Conservation (phyloP, 2,888 invertebrate species). For the Hirtodrosophila cameraria region DNA sequence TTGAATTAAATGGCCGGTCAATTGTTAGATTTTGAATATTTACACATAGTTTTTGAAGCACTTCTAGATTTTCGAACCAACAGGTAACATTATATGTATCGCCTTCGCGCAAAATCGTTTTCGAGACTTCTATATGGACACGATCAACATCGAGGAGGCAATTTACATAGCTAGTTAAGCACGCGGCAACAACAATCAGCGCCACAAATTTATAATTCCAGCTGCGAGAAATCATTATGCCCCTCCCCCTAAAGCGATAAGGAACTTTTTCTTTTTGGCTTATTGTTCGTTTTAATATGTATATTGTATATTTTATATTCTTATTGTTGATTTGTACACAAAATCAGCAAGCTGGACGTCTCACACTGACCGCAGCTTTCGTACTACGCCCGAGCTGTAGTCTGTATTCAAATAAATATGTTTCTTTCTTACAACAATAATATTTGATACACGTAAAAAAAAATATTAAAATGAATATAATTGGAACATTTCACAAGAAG, state of each 20-base stretch:
- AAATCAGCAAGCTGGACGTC: neutral
- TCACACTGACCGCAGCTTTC: neutral
- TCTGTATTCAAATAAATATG: neutral
- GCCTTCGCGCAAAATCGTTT: neutral
- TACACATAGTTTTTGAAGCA: neutral
- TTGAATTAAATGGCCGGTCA: too few relatives aligned
- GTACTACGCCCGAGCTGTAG: constrained; percentile 3
- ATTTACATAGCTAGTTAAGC: too few relatives aligned
- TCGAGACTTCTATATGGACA: neutral
- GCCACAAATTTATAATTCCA: too few relatives aligned
- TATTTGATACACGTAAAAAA: too few relatives aligned
- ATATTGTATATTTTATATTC: too few relatives aligned
- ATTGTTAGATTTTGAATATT: too few relatives aligned
- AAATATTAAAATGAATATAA: too few relatives aligned
- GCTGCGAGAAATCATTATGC: too few relatives aligned
- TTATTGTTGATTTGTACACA: neutral
- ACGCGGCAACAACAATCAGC: neutral
- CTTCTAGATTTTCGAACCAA: neutral
- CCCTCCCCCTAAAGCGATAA: neutral
- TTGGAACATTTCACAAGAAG: too few relatives aligned
- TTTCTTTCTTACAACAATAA: too few relatives aligned
- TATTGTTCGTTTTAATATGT: too few relatives aligned
- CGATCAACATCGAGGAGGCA: neutral
- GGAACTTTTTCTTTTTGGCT: neutral
- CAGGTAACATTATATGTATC: constrained; percentile 34